phyloP scores from a whole-genome alignment of 2,113 vertebrate genomes.

The Aegithalos caudatus region DNA sequence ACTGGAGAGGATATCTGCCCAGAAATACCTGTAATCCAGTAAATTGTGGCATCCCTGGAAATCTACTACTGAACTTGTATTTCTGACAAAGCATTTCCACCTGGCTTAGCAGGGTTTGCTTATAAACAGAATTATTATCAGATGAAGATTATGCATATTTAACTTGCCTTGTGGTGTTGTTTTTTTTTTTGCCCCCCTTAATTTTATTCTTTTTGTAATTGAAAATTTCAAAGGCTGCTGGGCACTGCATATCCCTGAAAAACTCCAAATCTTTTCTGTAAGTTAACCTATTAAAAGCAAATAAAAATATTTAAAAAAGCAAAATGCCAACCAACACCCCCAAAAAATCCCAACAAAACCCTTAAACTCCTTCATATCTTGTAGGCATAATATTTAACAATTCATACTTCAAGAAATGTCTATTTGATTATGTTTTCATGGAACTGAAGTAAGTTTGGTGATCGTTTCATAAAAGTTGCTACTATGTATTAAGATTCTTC shows the following conservation, averaged over 20 bases:
- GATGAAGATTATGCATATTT: background rate
- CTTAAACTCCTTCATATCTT: background rate
- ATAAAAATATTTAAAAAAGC: background rate
- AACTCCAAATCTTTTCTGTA: background rate
- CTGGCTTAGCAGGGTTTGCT: background rate
- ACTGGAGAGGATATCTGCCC: background rate
- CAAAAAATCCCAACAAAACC: background rate
- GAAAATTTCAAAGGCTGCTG: background rate
- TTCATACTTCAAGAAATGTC: background rate
- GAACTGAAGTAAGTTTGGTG: background rate
- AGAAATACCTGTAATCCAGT: background rate
- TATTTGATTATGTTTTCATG: background rate
- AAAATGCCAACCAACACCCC: background rate
- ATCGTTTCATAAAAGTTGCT: background rate
- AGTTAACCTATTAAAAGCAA: background rate
- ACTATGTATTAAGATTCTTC: background rate
- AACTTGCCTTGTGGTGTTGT: background rate
- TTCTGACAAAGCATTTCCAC: background rate
- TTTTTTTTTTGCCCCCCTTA: fast-evolving
- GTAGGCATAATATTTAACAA: background rate
- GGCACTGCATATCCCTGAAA: background rate
- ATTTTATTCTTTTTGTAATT: background rate
- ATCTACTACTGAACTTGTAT: fast-evolving
- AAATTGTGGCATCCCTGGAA: background rate
- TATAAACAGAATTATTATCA: background rate